Base-by-base conservation (phyloP, 1,140 invertebrate species). In the Drosophila insularis region DNA sequence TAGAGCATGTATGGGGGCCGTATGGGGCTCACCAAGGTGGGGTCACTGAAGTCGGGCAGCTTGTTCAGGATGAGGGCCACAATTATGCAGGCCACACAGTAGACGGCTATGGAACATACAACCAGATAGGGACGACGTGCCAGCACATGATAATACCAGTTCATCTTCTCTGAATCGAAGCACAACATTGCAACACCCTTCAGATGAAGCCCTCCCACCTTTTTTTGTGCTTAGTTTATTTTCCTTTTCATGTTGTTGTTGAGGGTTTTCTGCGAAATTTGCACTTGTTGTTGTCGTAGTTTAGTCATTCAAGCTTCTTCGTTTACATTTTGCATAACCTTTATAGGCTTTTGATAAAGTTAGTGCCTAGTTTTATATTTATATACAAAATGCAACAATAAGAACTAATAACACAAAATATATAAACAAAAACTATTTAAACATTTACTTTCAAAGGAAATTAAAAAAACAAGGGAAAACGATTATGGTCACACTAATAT, bases 11-110 rank as follows among this genome's bases (percentile, higher is more conserved):
- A 37, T 4, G 35, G 35, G 35, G 35, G 43, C 69, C 53, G 10
- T 13, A 56, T 81, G 93, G 93, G 27, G 27, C 93, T 84, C 80
- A 94, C 94, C 91, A 96, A 92, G 75, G 95, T 94, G 21, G 97
- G 96, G 90, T 97, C 96, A 50, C 94, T 94, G 91, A 97, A 97
- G 91, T 96, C 94, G 14, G 96, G 96, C 55, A 95, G 91, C 27
- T 94, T 93, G 80, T 94, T 94, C 6, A 94, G 94, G 53, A 94
- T 93, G 17, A 97, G 89, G 17, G 95, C 95, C 55, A 97, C 93
- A 43, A 97, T 94, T 13, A 96, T 93, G 82, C 96, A 95, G 53
- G 94, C 93, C 19, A 93, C 93, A 50, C 95, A 95, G 63, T 96
- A 93, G 54, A 95, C 93, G 78, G 94, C 94, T 59, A 97, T 94